Evolutionary conservation across 1,140 invertebrate species (phyloP).

Genomic region (Euwallacea fornicatus): DNA sequence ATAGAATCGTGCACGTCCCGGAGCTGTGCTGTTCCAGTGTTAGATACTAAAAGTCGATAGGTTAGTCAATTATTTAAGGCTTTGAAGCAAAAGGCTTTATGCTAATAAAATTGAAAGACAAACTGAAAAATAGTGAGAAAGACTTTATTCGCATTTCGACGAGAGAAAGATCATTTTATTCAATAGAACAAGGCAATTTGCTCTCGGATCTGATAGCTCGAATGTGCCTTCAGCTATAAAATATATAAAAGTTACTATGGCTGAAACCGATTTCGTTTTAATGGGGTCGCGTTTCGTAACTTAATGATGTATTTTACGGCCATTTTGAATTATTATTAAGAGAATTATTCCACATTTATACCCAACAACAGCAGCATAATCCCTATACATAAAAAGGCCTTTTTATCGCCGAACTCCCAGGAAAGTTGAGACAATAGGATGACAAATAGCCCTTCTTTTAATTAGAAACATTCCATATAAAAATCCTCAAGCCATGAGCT

Average conservation of each 20-base stretch:
- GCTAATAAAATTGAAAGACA: not conserved
- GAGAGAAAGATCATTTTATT: conserved; percentile 13
- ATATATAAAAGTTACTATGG: not conserved
- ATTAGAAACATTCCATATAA: conserved; percentile 29
- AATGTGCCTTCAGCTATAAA: conserved; percentile 10
- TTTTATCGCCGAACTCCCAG: conserved; percentile 9
- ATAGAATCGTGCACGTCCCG: conserved; percentile 31
- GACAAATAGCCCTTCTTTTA: conserved; percentile 25
- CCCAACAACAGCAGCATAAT: conserved; percentile 2
- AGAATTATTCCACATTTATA: conserved; percentile 3
- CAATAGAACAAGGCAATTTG: conserved; percentile 19
- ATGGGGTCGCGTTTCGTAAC: conserved; percentile 9
- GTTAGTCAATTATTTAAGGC: conserved; percentile 13
- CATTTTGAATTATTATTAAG: not conserved
- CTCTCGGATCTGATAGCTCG: conserved; percentile 8
- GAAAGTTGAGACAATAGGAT: conserved; percentile 23
- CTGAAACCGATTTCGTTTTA: conserved; percentile 14
- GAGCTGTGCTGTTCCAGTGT: conserved; percentile 9
- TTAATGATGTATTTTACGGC: conserved; percentile 2
- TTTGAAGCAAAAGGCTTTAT: not conserved
- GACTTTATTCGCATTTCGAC: not conserved
- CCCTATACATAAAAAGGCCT: not conserved
- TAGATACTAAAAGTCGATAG: conserved; percentile 9
- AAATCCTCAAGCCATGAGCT: conserved; percentile 20
- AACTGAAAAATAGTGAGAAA: conserved; percentile 8